phyloP scores from a whole-genome alignment of 92 coral and sea anemone genomes.

The Zoanthus solanderi region DNA sequence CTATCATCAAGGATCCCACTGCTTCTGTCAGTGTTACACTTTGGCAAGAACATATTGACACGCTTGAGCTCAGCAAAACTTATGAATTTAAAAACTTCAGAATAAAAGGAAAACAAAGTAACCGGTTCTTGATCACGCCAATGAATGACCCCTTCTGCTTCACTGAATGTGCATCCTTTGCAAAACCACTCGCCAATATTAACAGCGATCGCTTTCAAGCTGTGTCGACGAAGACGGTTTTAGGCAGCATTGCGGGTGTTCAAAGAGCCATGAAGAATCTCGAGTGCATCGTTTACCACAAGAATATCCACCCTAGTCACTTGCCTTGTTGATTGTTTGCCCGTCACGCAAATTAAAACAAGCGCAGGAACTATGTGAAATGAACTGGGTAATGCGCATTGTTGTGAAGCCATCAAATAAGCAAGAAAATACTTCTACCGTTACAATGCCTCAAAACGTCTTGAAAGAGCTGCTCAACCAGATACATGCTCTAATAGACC shows the following conservation, averaged over 20 bases:
- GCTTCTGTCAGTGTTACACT: slow-evolving; percentile 44
- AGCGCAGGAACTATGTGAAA: slow-evolving; percentile 2
- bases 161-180: slow-evolving; percentile 38
- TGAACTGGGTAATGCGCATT: slow-evolving; percentile 21
- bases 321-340: slow-evolving; percentile 16
- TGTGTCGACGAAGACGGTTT: slow-evolving; percentile 32
- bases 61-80: slow-evolving; percentile 23
- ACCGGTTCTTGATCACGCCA: slow-evolving; percentile 31
- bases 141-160: slow-evolving; percentile 43
- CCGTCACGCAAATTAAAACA: slow-evolving; percentile 25
- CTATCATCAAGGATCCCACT: slow-evolving; percentile 25
- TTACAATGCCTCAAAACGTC: slow-evolving; percentile 24
- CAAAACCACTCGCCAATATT: slow-evolving; percentile 29
- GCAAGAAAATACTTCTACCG: not conserved
- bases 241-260: slow-evolving; percentile 31
- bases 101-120: slow-evolving; percentile 32
- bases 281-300: slow-evolving; percentile 27
- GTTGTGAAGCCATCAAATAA: not conserved
- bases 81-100: slow-evolving; percentile 30
- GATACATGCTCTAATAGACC: slow-evolving; percentile 8
- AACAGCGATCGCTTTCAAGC: slow-evolving; percentile 49
- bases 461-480: slow-evolving; percentile 12
- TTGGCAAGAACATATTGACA: slow-evolving; percentile 34
- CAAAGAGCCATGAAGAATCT: slow-evolving; percentile 35
- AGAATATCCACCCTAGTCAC: slow-evolving; percentile 23